Evolutionary conservation across 2,888 invertebrate species (phyloP).

Genomic region (Oscheius onirici): DNA sequence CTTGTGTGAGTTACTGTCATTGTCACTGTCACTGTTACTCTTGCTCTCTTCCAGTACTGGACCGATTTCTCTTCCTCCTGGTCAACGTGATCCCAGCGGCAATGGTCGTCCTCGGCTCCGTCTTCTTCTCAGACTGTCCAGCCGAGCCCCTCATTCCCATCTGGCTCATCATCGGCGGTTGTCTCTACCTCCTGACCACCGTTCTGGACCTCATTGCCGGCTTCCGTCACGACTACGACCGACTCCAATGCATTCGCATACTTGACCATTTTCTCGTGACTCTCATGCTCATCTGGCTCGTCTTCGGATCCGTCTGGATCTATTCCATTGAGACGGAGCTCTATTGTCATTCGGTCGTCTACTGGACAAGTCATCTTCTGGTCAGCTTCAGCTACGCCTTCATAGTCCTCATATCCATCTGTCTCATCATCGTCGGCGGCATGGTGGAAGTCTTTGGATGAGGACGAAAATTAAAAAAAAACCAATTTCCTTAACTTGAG

Average conservation of each 20-base stretch:
- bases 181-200: conserved; percentile 7
- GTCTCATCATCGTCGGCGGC: neutral
- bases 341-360: conserved; percentile 1
- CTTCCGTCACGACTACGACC: conserved; percentile 3
- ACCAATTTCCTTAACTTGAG: neutral
- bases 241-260: neutral
- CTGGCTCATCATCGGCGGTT: conserved; percentile 13
- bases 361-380: neutral
- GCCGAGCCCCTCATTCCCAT: neutral
- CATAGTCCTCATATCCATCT: neutral
- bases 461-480: neutral
- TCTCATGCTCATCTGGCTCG: conserved; percentile 14
- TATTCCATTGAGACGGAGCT: neutral
- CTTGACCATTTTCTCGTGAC: neutral
- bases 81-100: conserved; percentile 7
- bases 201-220: conserved; percentile 3
- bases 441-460: conserved; percentile 1
- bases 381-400: conserved; percentile 13
- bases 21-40: too few species aligned
- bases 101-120: conserved; percentile 1
- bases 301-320: conserved; percentile 6
- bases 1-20: too few species aligned
- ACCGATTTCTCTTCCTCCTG: neutral
- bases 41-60: neutral
- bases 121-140: neutral